Percentiles rank a stretch among this genome's conserved stretches.
Conservation (phyloP, 2,113 vertebrate genomes). For the Camelus dromedarius region DNA sequence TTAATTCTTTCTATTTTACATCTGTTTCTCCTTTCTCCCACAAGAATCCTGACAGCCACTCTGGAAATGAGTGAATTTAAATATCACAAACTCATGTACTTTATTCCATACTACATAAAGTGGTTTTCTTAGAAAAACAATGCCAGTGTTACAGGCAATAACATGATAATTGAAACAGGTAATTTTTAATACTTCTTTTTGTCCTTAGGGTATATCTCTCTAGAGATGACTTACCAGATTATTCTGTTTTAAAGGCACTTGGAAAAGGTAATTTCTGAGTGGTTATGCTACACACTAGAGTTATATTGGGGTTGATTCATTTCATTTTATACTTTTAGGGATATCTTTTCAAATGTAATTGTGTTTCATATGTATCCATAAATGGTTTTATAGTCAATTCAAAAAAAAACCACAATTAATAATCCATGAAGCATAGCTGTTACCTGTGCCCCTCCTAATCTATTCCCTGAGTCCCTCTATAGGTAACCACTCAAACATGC, state of each 20-base stretch:
- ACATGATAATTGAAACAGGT: neutral
- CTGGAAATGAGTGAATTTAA: neutral
- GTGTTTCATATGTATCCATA: neutral
- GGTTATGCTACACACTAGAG: neutral
- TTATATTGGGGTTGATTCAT: neutral
- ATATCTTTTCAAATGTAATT: neutral
- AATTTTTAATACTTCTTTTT: neutral
- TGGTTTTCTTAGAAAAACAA: neutral
- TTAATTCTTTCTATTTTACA: neutral
- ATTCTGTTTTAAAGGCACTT: neutral
- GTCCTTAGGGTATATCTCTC: neutral
- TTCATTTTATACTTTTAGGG: neutral
- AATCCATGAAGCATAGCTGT: neutral
- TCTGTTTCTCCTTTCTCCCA: neutral
- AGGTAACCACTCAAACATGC: neutral
- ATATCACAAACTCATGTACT: neutral
- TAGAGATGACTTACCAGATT: neutral
- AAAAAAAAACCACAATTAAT: neutral
- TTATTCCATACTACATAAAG: neutral
- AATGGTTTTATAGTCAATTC: neutral
- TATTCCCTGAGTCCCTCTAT: neutral
- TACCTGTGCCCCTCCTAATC: neutral
- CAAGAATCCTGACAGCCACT: neutral
- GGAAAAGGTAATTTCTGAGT: neutral
- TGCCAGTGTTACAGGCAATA: neutral